Base-by-base conservation (phyloP, 2,888 invertebrate species). In the Esperia sulphurella region DNA sequence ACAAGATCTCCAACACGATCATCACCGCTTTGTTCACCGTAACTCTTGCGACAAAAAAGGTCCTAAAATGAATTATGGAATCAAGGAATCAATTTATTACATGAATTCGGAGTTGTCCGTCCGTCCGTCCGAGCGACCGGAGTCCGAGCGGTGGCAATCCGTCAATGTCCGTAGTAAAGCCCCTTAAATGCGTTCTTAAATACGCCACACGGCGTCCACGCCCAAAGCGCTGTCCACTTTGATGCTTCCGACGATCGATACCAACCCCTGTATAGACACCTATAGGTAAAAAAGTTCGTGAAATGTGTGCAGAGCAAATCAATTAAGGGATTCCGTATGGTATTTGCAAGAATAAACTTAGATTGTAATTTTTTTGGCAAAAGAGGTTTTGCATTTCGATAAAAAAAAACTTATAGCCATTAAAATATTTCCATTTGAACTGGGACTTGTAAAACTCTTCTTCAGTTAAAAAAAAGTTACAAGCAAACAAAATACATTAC, bases 111-210 rank as follows among this genome's bases (percentile, higher is more conserved):
- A 40, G 35, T 43, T 41, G 30, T 44, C 41, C 69, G 65, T 61
- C 65, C 66, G 63, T n/a, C 35, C n/a, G n/a, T 35, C 8, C 57
- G 48, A 43, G 53, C 58, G 59, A 65, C 60, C 63, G 59, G 69
- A 61, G 65, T 71, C 61, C 64, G 69, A 75, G 74, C 68, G 68
- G 65, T 66, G 69, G 71, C 72, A 71, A 85, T 85, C 75, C 74
- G 76, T 86, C 86, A 84, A 70, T 82, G 85, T 86, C 85, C 66
- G 48, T 61, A 68, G 68, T 78, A 78, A 83, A 84, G 77, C 80
- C 81, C 73, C 78, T 75, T 75, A 78, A 79, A 82, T 75, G 75
- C 74, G 76, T 79, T 80, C 80, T 82, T 79, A 80, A 80, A 80
- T 78, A 74, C 75, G 76, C 59, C 62, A 58, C 53, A 48, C 56